Conservation (phyloP, 2,888 invertebrate species). For the Microchrysa polita region DNA sequence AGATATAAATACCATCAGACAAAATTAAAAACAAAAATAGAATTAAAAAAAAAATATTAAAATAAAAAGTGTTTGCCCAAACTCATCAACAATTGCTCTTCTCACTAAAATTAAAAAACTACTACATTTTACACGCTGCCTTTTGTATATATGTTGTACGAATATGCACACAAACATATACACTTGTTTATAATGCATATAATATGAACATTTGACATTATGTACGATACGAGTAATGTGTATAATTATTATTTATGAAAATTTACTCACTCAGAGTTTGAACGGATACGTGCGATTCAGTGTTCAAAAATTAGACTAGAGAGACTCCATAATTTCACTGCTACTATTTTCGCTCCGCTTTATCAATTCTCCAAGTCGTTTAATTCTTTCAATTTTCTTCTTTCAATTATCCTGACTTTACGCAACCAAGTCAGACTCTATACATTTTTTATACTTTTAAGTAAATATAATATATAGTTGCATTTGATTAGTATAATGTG, state of each 20-base stretch:
- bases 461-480: neutral
- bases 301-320: too few relatives aligned
- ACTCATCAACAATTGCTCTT: conserved; percentile 37
- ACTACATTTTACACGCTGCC: neutral
- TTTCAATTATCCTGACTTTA: too few relatives aligned
- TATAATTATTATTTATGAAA: neutral
- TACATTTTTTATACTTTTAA: neutral
- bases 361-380: neutral
- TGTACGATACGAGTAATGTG: neutral
- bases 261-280: conserved; percentile 29
- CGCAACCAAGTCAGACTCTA: too few relatives aligned
- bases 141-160: neutral
- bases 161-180: too few relatives aligned
- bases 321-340: neutral
- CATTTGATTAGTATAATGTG: conserved; percentile 8
- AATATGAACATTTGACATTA: neutral
- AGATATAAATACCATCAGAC: conserved; percentile 12
- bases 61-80: conserved; percentile 50
- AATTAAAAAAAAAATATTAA: conserved; percentile 44
- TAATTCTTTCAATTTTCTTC: too few relatives aligned
- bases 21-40: conserved; percentile 49
- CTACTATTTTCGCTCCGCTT: neutral
- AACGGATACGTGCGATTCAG: too few relatives aligned
- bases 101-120: conserved; percentile 3
- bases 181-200: neutral